phyloP scores from a whole-genome alignment of 64 coral and sea anemone species.

The Astreopora myriophthalma region DNA sequence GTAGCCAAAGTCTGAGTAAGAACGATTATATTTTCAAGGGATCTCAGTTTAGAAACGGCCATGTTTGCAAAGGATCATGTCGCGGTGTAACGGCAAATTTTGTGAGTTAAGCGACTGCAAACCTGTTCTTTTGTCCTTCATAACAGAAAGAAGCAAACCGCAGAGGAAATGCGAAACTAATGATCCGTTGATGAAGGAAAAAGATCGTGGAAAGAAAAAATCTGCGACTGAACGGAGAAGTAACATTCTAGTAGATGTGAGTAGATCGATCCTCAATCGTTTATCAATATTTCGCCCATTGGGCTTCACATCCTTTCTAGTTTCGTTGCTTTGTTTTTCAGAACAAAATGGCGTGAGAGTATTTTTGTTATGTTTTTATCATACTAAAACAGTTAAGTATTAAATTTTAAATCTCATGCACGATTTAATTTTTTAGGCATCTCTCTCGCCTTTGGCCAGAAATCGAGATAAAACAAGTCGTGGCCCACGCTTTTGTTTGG shows the following conservation, averaged over 20 bases:
- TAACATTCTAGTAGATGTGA: neutral
- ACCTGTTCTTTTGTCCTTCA: constrained; percentile 36
- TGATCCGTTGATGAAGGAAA: neutral
- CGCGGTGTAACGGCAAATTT: constrained; percentile 5
- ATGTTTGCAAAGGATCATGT: neutral
- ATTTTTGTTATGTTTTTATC: neutral
- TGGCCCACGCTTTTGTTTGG: neutral
- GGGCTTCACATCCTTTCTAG: neutral
- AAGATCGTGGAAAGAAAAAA: neutral
- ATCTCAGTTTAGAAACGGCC: constrained; percentile 4
- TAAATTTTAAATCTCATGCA: neutral
- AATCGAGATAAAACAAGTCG: neutral
- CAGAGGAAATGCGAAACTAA: constrained; percentile 10
- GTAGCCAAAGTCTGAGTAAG: constrained; percentile 38
- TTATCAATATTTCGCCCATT: neutral
- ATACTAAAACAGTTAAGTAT: neutral
- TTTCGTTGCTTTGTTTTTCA: neutral
- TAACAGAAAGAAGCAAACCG: neutral
- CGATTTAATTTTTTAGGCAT: neutral
- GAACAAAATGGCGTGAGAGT: neutral
- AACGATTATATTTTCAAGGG: neutral
- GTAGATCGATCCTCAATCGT: neutral
- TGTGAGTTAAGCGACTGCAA: neutral
- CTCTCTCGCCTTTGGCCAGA: neutral
- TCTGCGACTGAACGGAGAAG: neutral